Conservation (phyloP, 2,797 vertebrate species). For the Gymnothorax javanicus region DNA sequence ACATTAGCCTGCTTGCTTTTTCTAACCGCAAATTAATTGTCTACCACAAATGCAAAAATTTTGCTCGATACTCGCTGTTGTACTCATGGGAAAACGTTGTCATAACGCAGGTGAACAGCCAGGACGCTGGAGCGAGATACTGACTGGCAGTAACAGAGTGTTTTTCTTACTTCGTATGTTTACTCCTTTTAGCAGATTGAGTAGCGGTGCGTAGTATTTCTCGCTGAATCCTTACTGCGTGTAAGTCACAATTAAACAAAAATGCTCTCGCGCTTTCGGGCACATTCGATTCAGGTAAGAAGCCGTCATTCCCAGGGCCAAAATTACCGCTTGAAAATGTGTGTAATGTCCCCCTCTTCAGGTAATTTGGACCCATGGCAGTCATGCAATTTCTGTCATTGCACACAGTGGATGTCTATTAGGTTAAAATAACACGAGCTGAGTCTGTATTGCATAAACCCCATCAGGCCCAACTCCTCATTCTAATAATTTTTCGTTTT, state of each 20-base stretch:
- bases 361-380: background rate
- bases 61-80: background rate
- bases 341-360: conserved; percentile 1
- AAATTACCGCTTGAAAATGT: background rate
- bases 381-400: background rate
- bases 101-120: background rate
- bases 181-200: background rate
- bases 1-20: background rate
- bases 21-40: background rate
- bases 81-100: background rate
- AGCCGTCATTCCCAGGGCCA: background rate
- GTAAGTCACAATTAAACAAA: too few species aligned
- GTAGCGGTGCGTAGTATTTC: background rate
- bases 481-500: too few species aligned
- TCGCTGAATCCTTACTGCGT: background rate
- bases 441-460: too few species aligned
- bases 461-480: too few species aligned
- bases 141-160: background rate
- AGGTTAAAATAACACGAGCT: too few species aligned
- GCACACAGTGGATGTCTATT: too few species aligned
- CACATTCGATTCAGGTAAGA: background rate
- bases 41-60: background rate
- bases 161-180: background rate
- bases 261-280: background rate
- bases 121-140: background rate